Evolutionary conservation across 2,888 invertebrate species (phyloP).

Genomic region (Parascotia fuliginaria): DNA sequence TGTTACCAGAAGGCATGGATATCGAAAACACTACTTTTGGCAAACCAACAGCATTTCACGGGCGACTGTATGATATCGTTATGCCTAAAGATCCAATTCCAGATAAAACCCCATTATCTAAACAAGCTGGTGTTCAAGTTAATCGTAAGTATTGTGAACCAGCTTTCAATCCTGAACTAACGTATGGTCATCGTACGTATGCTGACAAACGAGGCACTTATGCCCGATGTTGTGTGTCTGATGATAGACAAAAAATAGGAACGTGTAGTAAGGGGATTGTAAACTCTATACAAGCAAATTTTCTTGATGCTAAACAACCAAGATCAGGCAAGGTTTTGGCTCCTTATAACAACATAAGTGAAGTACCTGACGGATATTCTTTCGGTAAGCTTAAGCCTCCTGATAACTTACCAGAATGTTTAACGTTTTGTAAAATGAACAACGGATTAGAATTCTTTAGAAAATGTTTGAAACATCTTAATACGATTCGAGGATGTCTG

Average conservation of each 20-base stretch:
- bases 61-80: constrained; percentile 67
- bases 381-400: constrained; percentile 77
- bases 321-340: constrained; percentile 70
- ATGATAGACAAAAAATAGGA: constrained; percentile 66
- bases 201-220: constrained; percentile 79
- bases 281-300: constrained; percentile 74
- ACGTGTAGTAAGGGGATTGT: constrained; percentile 59
- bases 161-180: constrained; percentile 68
- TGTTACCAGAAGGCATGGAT: constrained; percentile 73
- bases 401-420: constrained; percentile 75
- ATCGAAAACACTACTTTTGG: constrained; percentile 63
- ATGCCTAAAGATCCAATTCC: constrained; percentile 68
- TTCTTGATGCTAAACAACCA: constrained; percentile 59
- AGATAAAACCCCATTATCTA: constrained; percentile 61
- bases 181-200: constrained; percentile 73
- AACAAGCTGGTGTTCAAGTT: constrained; percentile 57
- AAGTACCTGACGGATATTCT: constrained; percentile 72
- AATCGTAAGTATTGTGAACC: constrained; percentile 68
- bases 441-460: constrained; percentile 67
- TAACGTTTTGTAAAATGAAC: constrained; percentile 64
- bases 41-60: constrained; percentile 56
- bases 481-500: constrained; percentile 67
- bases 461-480: constrained; percentile 76
- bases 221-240: constrained; percentile 74
- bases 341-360: constrained; percentile 78